A percentile compares a stretch with the other conserved stretches of the same genome.
phyloP scores from a whole-genome alignment of 2,888 invertebrate genomes.

The Drosophila peninsularis region DNA sequence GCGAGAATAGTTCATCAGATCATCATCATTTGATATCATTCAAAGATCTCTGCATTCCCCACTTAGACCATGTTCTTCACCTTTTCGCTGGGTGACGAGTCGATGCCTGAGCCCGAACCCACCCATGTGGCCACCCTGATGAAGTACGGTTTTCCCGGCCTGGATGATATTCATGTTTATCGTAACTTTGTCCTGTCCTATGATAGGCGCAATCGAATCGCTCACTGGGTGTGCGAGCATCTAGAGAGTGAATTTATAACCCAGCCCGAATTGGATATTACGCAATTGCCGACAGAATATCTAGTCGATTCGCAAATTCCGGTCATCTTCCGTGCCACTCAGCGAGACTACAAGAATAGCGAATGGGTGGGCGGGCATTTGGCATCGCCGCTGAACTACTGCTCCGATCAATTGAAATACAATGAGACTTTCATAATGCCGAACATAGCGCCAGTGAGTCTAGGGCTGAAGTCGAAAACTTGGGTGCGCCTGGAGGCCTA shows the following conservation, averaged over 20 bases:
- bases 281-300: conserved; percentile 26
- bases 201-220: conserved; percentile 92
- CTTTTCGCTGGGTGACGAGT: conserved; percentile 28
- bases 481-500: conserved; percentile 95
- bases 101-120: neutral
- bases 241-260: conserved; percentile 85
- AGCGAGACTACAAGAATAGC: conserved; percentile 91
- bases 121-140: conserved; percentile 89
- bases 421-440: conserved; percentile 95
- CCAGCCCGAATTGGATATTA: conserved; percentile 43
- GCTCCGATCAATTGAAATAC: conserved; percentile 89
- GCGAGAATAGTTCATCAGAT: neutral
- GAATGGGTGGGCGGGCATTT: conserved; percentile 95
- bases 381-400: conserved; percentile 98
- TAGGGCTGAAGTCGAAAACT: conserved; percentile 93
- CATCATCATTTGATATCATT: neutral
- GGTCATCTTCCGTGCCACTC: conserved; percentile 91
- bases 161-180: conserved; percentile 93
- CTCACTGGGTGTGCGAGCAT: conserved; percentile 98
- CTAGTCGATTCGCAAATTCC: conserved; percentile 86
- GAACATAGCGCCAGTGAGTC: conserved; percentile 98
- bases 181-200: conserved; percentile 96
- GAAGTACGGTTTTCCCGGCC: conserved; percentile 95
- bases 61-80: conserved; percentile 52
- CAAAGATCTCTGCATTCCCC: neutral